Evolutionary conservation across 2,113 vertebrate genomes (phyloP).

Genomic region (Tretioscincus oriximinensis): DNA sequence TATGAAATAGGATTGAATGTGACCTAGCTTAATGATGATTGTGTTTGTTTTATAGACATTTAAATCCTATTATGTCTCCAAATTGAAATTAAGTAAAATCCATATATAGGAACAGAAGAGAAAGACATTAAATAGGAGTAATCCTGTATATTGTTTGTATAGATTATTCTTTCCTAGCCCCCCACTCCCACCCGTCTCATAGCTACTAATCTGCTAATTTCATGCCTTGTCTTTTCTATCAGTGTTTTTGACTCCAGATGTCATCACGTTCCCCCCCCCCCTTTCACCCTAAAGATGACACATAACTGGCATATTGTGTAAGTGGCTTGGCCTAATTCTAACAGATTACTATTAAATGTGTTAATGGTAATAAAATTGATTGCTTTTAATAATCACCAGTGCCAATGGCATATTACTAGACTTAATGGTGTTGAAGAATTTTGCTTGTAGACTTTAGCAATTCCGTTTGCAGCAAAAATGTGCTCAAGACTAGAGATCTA

Average conservation of each 20-base stretch:
- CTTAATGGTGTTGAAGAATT: neutral
- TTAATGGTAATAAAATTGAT: constrained; percentile 14
- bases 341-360: constrained; percentile 7
- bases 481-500: too few relatives aligned
- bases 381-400: neutral
- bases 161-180: neutral
- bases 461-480: neutral
- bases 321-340: constrained; percentile 6
- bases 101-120: neutral
- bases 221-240: constrained; percentile 6
- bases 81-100: neutral
- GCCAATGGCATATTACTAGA: neutral
- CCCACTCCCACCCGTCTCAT: neutral
- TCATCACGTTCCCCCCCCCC: neutral
- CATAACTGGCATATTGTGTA: neutral
- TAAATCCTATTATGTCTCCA: constrained; percentile 11
- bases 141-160: neutral
- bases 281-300: neutral
- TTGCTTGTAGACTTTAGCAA: neutral
- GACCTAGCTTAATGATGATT: neutral
- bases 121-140: neutral
- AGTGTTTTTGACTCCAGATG: neutral
- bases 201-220: neutral
- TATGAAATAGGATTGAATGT: neutral
- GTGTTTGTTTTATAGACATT: neutral